A percentile compares a stretch with the other conserved stretches of the same genome.
phyloP scores from a whole-genome alignment of 2,113 vertebrate species.

The Apistogramma diplotaenia region DNA sequence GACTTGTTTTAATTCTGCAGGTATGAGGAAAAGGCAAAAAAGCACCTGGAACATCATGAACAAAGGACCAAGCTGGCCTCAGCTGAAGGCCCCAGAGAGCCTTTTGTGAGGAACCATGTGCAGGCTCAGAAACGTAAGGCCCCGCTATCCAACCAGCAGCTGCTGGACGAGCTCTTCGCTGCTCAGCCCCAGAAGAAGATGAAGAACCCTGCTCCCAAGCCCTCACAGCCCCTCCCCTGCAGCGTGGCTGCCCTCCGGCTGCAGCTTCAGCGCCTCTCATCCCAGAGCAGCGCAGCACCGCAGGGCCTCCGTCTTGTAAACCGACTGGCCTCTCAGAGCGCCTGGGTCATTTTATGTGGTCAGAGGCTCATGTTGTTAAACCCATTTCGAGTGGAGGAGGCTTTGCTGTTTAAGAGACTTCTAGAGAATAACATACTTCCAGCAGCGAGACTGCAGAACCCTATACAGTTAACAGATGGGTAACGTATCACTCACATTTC shows the following conservation, averaged over 20 bases:
- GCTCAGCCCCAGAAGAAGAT: conserved; percentile 77
- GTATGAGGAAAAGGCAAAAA: conserved; percentile 87
- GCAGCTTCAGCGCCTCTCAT: conserved; percentile 69
- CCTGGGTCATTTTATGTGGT: conserved; percentile 86
- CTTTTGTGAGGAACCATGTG: conserved; percentile 38
- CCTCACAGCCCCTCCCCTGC: conserved; percentile 80
- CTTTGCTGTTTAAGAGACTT: conserved; percentile 87
- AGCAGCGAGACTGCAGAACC: conserved; percentile 80
- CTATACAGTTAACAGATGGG: conserved; percentile 88
- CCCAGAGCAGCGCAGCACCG: conserved; percentile 45
- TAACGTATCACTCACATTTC: conserved; percentile 72
- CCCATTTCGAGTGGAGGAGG: conserved; percentile 91
- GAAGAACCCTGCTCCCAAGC: conserved; percentile 43
- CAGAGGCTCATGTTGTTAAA: conserved; percentile 86
- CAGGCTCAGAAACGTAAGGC: conserved; percentile 81
- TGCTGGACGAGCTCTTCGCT: conserved; percentile 86
- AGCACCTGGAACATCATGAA: conserved; percentile 81
- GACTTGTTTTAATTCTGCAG: conserved; percentile 57
- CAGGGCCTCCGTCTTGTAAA: conserved; percentile 80
- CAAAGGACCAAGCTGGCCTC: conserved; percentile 76
- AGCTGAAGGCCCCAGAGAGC: conserved; percentile 55
- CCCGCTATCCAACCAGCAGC: conserved; percentile 81
- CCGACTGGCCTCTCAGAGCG: conserved; percentile 84
- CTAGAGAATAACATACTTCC: conserved; percentile 89
- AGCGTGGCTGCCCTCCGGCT: conserved; percentile 80